Percentiles rank a stretch among this genome's conserved stretches.
These are phyloP conservation scores for Corynorhinus townsendii DNA, from an alignment of 2,113 vertebrate genomes.

Conservation along the genomic window DNA sequence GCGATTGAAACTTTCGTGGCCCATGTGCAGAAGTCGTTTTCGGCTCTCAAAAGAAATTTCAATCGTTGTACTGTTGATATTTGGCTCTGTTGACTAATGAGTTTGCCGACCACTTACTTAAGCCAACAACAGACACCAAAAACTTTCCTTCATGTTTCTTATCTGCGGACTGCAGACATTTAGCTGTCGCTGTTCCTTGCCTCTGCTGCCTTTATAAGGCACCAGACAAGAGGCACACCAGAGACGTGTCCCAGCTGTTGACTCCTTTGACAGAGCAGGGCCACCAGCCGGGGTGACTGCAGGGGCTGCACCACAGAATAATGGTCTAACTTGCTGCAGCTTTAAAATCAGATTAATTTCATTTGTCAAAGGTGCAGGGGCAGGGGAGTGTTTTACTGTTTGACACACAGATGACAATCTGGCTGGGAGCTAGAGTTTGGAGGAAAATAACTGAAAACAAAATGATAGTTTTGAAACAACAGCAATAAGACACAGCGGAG, in stretches of 20 bases:
- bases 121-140: neutral
- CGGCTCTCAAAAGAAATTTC: too few relatives aligned
- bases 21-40: too few relatives aligned
- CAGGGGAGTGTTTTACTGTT: neutral
- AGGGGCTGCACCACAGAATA: accelerated
- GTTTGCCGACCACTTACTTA: neutral
- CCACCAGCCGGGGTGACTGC: neutral
- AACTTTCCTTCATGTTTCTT: neutral
- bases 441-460: conserved; percentile 42
- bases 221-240: neutral
- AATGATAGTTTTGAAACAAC: conserved; percentile 30
- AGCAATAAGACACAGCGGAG: conserved; percentile 34
- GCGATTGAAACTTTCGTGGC: too few relatives aligned
- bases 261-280: neutral
- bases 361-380: neutral
- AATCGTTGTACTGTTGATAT: too few relatives aligned
- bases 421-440: conserved; percentile 28
- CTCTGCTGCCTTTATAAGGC: neutral
- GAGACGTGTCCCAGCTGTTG: neutral
- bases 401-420: conserved; percentile 25
- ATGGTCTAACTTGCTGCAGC: neutral
- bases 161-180: conserved; percentile 28
- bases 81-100: too few relatives aligned
- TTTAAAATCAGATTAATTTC: conserved; percentile 17
- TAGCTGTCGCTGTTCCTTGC: neutral